Percentiles rank a stretch among this genome's conserved stretches.
phyloP scores from a whole-genome alignment of 2,113 vertebrate species.

The Triplophysa siluroides region DNA sequence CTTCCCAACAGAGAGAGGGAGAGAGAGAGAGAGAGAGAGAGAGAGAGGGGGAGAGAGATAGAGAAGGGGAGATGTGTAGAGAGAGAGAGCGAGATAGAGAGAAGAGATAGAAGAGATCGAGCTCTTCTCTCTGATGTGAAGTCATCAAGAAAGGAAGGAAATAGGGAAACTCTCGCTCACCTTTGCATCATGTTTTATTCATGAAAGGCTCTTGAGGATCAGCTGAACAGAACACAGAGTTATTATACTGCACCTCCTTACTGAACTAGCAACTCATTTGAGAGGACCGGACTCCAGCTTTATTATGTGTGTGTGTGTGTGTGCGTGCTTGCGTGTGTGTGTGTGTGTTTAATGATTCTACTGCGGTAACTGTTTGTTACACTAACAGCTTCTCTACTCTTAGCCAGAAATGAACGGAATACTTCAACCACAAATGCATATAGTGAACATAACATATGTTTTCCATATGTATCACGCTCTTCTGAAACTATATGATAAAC shows the following conservation, averaged over 20 bases:
- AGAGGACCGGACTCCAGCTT: neutral
- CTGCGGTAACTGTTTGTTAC: neutral
- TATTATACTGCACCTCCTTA: neutral
- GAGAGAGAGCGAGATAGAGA: neutral
- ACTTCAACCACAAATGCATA: too few species aligned
- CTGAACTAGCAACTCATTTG: neutral
- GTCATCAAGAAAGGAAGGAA: constrained; percentile 28
- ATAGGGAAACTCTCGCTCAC: constrained; percentile 50
- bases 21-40: too few species aligned
- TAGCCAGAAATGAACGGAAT: too few species aligned
- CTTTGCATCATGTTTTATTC: constrained; percentile 55
- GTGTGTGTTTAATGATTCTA: neutral
- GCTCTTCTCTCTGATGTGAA: constrained; percentile 20
- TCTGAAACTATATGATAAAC: too few species aligned
- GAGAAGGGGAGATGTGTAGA: too few species aligned
- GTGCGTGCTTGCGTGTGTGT: neutral
- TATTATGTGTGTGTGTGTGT: neutral
- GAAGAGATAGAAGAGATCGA: neutral
- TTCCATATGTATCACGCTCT: too few species aligned
- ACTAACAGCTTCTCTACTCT: neutral
- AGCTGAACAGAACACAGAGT: neutral
- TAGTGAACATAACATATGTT: too few species aligned
- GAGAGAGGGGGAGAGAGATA: neutral
- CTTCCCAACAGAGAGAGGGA: constrained; percentile 10
- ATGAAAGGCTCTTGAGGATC: constrained; percentile 44